Conservation (phyloP, 1,140 invertebrate species). For the Pogonomyrmex barbatus region DNA sequence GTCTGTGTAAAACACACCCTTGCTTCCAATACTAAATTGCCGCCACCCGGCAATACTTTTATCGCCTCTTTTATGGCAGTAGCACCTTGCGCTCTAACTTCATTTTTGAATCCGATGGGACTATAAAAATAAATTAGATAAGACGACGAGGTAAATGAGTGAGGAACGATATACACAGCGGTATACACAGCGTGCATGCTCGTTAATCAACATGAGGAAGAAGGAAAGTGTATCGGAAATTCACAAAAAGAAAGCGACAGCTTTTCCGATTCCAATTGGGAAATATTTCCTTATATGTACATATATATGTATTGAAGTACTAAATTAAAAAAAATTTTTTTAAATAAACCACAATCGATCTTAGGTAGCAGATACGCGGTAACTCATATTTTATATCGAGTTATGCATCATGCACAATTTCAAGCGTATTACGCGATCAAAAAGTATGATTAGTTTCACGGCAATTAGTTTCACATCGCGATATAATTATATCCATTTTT, state of each 20-base stretch:
- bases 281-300: neutral
- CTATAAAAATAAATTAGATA: slow-evolving; percentile 73
- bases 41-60: slow-evolving; percentile 71
- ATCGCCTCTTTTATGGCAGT: slow-evolving; percentile 70
- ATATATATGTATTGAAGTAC: neutral
- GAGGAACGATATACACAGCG: slow-evolving; percentile 19
- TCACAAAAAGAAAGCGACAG: slow-evolving; percentile 18
- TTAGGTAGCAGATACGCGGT: too few species aligned
- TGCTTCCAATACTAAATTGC: slow-evolving; percentile 70
- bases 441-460: neutral
- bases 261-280: neutral
- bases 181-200: slow-evolving; percentile 32
- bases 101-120: slow-evolving; percentile 73
- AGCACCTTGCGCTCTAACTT: slow-evolving; percentile 29
- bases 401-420: neutral
- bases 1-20: neutral
- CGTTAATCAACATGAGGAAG: slow-evolving; percentile 46
- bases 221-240: neutral
- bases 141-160: slow-evolving; percentile 55
- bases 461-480: neutral
- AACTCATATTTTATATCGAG: neutral
- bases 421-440: neutral
- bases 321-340: neutral
- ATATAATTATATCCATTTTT: neutral
- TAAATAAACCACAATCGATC: neutral